Evolutionary conservation across 1,140 invertebrate genomes (phyloP).

Genomic region (Trichonephila clavipes): DNA sequence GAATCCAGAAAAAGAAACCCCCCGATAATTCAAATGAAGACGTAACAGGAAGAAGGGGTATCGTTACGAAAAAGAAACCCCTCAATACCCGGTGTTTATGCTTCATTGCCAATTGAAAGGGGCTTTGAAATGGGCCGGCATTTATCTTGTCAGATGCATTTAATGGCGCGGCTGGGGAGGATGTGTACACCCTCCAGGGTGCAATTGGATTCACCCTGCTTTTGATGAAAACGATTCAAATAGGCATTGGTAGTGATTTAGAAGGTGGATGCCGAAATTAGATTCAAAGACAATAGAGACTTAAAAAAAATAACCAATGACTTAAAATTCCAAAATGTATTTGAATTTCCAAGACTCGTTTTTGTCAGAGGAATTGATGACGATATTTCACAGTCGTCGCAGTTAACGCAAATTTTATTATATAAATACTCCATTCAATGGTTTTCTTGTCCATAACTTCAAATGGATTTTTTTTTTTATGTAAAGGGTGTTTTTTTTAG

Average conservation of each 20-base stretch:
- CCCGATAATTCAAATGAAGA: slow-evolving; percentile 5
- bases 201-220: background rate
- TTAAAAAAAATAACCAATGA: slow-evolving; percentile 33
- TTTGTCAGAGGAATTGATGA: too few species aligned
- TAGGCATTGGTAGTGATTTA: background rate
- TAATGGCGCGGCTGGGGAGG: slow-evolving; percentile 44
- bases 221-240: background rate
- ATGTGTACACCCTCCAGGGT: background rate
- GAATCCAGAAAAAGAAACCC: background rate
- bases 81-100: slow-evolving; percentile 40
- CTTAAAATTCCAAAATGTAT: background rate
- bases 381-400: too few species aligned
- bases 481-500: too few species aligned
- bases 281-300: background rate
- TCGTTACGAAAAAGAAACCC: background rate
- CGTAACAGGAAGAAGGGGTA: background rate
- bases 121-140: slow-evolving; percentile 50
- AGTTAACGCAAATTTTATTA: too few species aligned
- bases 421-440: too few species aligned
- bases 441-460: too few species aligned
- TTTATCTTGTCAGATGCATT: slow-evolving; percentile 70
- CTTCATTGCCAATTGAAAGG: slow-evolving; percentile 26
- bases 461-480: too few species aligned
- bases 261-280: background rate
- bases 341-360: background rate